phyloP scores from a whole-genome alignment of 2,888 invertebrate genomes.

The Chymomyza procnemis region DNA sequence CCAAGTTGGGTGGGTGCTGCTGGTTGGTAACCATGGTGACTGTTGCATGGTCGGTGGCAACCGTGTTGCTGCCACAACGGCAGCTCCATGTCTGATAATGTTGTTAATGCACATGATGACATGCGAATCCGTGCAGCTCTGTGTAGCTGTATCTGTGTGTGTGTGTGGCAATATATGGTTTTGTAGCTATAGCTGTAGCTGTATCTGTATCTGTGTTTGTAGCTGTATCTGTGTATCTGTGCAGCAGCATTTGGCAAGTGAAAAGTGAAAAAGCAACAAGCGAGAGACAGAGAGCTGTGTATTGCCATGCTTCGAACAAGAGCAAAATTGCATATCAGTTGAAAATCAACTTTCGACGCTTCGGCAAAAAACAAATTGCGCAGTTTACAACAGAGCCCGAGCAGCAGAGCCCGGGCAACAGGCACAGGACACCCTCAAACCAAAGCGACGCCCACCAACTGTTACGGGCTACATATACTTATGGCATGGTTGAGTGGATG shows the following conservation, averaged over 20 bases:
- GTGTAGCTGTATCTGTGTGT: background rate
- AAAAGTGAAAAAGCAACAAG: constrained; percentile 1
- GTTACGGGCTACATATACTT: background rate
- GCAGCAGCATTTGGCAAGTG: background rate
- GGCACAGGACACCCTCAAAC: background rate
- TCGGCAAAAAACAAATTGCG: constrained; percentile 55
- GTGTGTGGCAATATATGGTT: background rate
- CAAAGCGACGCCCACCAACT: background rate
- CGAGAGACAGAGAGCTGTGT: background rate
- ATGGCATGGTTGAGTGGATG: background rate
- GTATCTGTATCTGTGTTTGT: background rate
- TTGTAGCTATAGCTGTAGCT: constrained; percentile 1
- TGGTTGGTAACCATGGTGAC: background rate
- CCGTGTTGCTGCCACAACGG: background rate
- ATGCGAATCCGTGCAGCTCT: background rate
- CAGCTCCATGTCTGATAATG: constrained; percentile 10
- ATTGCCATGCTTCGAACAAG: background rate
- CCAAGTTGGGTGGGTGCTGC: background rate
- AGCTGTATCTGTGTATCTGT: background rate
- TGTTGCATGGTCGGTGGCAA: background rate
- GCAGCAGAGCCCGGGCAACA: background rate
- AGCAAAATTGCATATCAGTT: constrained; percentile 50
- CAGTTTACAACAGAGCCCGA: constrained; percentile 36
- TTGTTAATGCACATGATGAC: constrained; percentile 33
- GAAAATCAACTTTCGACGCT: constrained; percentile 48